Base-by-base conservation (phyloP, 1,140 invertebrate genomes). In the Sarcophaga peregrina region DNA sequence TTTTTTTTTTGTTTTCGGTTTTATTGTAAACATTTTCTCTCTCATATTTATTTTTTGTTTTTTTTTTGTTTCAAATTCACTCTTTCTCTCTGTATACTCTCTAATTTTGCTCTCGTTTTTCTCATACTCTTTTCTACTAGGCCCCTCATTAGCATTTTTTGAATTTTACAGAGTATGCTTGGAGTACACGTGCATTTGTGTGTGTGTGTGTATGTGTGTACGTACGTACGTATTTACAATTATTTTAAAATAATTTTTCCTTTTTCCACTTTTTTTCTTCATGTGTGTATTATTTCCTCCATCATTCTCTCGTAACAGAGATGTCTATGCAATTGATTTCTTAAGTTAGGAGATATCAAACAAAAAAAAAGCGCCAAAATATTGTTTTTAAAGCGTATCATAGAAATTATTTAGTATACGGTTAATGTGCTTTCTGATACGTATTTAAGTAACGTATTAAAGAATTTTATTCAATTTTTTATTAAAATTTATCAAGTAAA, bases 201-300 rank as follows among this genome's bases (percentile, higher is more conserved):
- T 58, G 54, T n/a, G 7, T n/a, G 54, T 58, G 10, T 58, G 52
- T 58, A 15, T 58, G 52, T n/a, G 13, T 15, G 54, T 58, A 7
- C n/a, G n/a, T 58, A 7, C n/a, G 54, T 6, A 15, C 20, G 62
- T 68, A 20, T 68, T 68, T 68, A 68, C 62, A 20, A 68, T 68
- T 68, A 7, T 68, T 62, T 88, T 88, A 88, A 88, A 88, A 88
- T 86, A 88, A 88, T 88, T 81, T 88, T 88, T 88, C 86, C 85
- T 48, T 72, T 20, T 47, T 76, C 47, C 25, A 37, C 25, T 37
- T 37, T 37, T 37, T 37, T 37, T n/a, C 46, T 75, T 76, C 25
- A 74, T 74, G 45, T 46, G 10, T 4, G 37, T 76, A 46, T 37
- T 37, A 37, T 47, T 10, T 15, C 74, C 37, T 48, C 47, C 37